Conservation (phyloP, 2,888 invertebrate genomes). For the Aricia artaxerxes region DNA sequence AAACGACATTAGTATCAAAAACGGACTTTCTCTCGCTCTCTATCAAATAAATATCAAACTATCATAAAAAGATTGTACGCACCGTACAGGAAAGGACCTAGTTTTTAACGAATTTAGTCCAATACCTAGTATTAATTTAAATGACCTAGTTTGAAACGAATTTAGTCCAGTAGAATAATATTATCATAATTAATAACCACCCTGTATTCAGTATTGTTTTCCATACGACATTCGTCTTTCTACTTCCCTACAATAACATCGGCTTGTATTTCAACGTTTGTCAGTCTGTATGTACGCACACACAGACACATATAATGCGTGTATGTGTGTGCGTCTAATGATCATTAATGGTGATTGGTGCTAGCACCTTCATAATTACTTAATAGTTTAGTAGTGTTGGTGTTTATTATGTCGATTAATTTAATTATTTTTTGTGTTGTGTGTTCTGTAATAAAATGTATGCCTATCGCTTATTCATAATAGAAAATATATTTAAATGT, state of each 20-base stretch:
- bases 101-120: too few relatives aligned
- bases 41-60: too few relatives aligned
- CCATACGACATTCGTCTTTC: conserved; percentile 18
- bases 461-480: too few relatives aligned
- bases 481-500: too few relatives aligned
- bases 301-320: background rate
- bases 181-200: conserved; percentile 27
- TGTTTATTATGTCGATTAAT: background rate
- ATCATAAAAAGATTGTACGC: too few relatives aligned
- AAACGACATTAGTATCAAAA: too few relatives aligned
- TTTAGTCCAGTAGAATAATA: too few relatives aligned
- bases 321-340: conserved; percentile 35
- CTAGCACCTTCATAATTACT: conserved; percentile 51
- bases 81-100: too few relatives aligned
- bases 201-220: background rate
- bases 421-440: background rate
- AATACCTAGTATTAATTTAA: too few relatives aligned
- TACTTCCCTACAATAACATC: background rate
- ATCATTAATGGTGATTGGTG: conserved; percentile 55
- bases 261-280: background rate
- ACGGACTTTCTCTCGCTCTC: too few relatives aligned
- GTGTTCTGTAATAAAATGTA: background rate
- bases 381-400: conserved; percentile 52
- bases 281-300: background rate
- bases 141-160: too few relatives aligned